Percentiles rank a stretch among this genome's conserved stretches.
These are phyloP conservation scores for Pristis pectinata DNA, from an alignment of 2,797 vertebrate species.

Conservation along the genomic window DNA sequence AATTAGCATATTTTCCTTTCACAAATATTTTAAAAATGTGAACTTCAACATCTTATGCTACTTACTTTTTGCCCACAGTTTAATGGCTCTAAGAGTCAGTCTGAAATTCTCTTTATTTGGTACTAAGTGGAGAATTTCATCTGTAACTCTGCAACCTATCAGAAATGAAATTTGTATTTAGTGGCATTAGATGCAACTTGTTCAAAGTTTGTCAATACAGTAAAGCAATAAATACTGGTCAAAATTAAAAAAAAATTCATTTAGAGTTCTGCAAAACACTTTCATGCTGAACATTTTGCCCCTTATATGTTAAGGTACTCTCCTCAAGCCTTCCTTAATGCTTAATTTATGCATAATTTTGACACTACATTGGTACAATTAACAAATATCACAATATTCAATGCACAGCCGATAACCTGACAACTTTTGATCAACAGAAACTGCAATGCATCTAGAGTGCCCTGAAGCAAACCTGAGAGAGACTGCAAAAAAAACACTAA, in stretches of 20 bases:
- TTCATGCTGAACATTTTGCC: not conserved
- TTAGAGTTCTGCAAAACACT: not conserved
- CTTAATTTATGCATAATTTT: not conserved
- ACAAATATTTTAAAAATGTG: conserved; percentile 32
- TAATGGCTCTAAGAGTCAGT: conserved; percentile 83
- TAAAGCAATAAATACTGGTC: not conserved
- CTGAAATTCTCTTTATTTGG: conserved; percentile 96
- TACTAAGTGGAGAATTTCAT: conserved; percentile 93
- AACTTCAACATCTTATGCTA: conserved; percentile 41
- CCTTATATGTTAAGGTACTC: not conserved
- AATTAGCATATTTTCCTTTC: conserved; percentile 37
- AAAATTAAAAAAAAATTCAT: not conserved
- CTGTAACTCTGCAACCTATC: conserved; percentile 90
- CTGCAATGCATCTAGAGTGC: no score
- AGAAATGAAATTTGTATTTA: conserved; percentile 42
- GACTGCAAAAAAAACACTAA: no score
- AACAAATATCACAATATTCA: no score
- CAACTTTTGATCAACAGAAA: no score
- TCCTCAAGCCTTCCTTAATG: not conserved
- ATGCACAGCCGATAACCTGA: no score
- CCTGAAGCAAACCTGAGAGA: no score
- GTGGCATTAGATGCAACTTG: not conserved
- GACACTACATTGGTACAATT: not conserved
- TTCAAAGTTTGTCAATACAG: not conserved
- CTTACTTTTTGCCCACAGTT: conserved; percentile 98